A percentile compares a stretch with the other conserved stretches of the same genome.
Conservation (phyloP, 2,888 invertebrate species). For the Tenthredo livida region DNA sequence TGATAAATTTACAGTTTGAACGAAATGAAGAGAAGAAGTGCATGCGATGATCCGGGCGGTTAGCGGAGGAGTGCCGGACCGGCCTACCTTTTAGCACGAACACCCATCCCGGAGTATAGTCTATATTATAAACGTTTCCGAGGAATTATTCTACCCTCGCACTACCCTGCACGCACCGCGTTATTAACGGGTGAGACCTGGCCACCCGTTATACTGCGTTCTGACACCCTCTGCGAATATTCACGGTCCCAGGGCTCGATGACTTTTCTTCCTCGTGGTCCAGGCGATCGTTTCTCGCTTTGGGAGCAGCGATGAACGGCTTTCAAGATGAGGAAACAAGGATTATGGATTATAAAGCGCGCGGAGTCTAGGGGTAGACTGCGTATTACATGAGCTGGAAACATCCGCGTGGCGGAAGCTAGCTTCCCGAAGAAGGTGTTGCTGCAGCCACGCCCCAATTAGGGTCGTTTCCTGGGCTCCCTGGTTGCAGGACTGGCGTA, state of each 20-base stretch:
- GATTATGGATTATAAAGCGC: conserved; percentile 23
- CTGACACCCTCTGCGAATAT: conserved; percentile 15
- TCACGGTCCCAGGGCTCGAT: background rate
- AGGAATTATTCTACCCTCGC: conserved; percentile 59
- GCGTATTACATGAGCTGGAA: conserved; percentile 22
- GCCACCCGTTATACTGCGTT: conserved; percentile 36
- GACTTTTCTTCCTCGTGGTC: conserved; percentile 22
- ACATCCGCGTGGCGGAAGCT: conserved; percentile 44
- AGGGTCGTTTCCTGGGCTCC: conserved; percentile 67
- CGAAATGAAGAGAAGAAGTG: conserved; percentile 71
- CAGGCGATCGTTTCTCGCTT: background rate
- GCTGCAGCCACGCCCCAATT: conserved; percentile 76
- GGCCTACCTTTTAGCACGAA: conserved; percentile 77
- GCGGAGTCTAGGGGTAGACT: background rate
- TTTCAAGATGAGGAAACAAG: background rate
- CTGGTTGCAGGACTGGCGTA: conserved; percentile 54
- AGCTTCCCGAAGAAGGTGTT: conserved; percentile 66
- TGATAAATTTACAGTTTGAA: conserved; percentile 63
- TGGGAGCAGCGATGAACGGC: background rate
- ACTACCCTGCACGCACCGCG: conserved; percentile 71
- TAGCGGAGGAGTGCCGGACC: conserved; percentile 76
- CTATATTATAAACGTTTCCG: conserved; percentile 17
- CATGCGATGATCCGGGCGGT: conserved; percentile 72
- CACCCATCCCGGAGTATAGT: conserved; percentile 61
- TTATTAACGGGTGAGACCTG: conserved; percentile 74